phyloP scores from a whole-genome alignment of 2,888 invertebrate genomes.

The Beris chalybata region DNA sequence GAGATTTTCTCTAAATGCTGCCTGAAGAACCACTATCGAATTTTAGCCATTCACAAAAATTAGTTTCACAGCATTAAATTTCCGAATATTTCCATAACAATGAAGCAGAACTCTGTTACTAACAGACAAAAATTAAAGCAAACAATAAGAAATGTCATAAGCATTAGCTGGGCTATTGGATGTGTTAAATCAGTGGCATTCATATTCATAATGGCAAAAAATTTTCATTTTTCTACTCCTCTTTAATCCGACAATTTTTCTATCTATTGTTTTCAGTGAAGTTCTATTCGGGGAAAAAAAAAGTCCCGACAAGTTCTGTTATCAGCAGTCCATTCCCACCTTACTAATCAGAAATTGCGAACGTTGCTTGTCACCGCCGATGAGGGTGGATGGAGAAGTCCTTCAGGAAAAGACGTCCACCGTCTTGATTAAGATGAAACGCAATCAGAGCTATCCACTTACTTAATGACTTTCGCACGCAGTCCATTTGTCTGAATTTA shows the following conservation, averaged over 20 bases:
- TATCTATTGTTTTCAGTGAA: conserved; percentile 9
- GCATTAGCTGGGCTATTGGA: conserved; percentile 23
- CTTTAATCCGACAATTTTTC: conserved; percentile 26
- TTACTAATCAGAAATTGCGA: conserved; percentile 30
- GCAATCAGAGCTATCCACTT: conserved; percentile 33
- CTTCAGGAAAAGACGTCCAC: conserved; percentile 26
- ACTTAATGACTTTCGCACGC: conserved; percentile 37
- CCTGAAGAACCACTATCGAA: too few relatives aligned
- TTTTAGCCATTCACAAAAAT: too few relatives aligned
- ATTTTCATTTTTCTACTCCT: conserved; percentile 24
- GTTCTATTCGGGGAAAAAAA: conserved; percentile 26
- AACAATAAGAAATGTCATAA: conserved; percentile 36
- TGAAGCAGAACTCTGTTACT: conserved; percentile 20
- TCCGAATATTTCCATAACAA: conserved; percentile 28
- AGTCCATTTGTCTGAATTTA: conserved; percentile 36
- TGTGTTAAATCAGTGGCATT: neutral
- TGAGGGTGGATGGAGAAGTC: conserved; percentile 21
- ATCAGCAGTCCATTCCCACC: conserved; percentile 29
- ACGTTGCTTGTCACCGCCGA: conserved; percentile 10
- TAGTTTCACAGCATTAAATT: neutral
- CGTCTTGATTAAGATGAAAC: conserved; percentile 33
- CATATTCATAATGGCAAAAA: conserved; percentile 24
- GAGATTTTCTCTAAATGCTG: too few relatives aligned
- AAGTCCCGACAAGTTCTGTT: conserved; percentile 24
- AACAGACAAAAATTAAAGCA: conserved; percentile 35